These are phyloP conservation scores for Pachyseris speciosa DNA, from an alignment of 64 coral and sea anemone genomes.

Conservation along the genomic window DNA sequence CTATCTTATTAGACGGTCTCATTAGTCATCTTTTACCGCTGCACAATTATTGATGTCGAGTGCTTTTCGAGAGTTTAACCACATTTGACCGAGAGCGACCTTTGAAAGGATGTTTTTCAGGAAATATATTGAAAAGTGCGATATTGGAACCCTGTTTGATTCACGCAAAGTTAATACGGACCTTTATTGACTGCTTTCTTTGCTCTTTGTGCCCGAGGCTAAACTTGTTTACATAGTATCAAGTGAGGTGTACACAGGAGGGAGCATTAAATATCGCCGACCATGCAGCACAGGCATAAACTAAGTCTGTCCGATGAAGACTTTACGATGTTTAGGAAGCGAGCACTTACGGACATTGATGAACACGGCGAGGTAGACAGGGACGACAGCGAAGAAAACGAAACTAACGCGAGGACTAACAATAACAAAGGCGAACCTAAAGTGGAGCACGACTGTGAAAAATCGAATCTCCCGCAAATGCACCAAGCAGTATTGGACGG, in stretches of 20 bases:
- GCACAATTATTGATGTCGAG: too few species aligned
- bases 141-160: too few species aligned
- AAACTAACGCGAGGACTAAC: neutral
- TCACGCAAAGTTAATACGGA: too few species aligned
- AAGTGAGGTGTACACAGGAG: neutral
- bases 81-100: too few species aligned
- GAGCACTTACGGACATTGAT: neutral
- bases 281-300: neutral
- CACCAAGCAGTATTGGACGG: slow-evolving; percentile 83
- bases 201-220: too few species aligned
- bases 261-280: slow-evolving; percentile 2
- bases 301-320: slow-evolving; percentile 4
- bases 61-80: too few species aligned
- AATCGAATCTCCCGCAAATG: slow-evolving; percentile 33
- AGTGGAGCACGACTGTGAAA: neutral
- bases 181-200: too few species aligned
- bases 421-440: neutral
- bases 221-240: slow-evolving; percentile 7
- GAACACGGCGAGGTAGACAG: neutral
- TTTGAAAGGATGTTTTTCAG: too few species aligned
- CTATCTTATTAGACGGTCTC: too few species aligned
- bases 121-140: too few species aligned
- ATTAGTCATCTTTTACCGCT: too few species aligned
- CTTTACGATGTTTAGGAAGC: neutral
- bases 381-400: neutral